A percentile compares a stretch with the other conserved stretches of the same genome.
Evolutionary conservation across 2,888 invertebrate species (phyloP).

Genomic region (Lepidonotus clava): DNA sequence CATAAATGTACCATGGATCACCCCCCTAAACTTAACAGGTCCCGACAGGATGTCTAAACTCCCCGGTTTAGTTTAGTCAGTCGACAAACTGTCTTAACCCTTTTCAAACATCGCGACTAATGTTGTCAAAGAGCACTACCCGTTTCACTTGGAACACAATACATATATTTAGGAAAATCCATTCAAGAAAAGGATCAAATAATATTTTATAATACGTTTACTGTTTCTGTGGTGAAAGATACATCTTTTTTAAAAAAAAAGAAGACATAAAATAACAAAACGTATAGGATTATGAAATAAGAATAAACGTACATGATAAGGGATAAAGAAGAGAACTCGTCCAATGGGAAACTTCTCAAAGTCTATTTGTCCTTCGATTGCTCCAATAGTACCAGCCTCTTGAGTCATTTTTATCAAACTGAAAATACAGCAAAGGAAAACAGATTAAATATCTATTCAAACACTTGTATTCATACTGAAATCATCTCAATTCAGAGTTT

Average conservation of each 20-base stretch:
- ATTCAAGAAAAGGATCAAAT: background rate
- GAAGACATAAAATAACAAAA: background rate
- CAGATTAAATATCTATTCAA: background rate
- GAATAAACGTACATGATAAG: slow-evolving; percentile 70
- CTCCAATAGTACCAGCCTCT: slow-evolving; percentile 75
- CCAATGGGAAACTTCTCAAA: slow-evolving; percentile 73
- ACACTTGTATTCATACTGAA: background rate
- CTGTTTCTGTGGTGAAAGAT: no score
- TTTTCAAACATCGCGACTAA: no score
- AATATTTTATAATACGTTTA: background rate
- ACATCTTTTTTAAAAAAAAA: background rate
- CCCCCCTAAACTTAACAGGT: no score
- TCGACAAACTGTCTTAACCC: no score
- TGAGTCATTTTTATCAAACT: slow-evolving; percentile 73
- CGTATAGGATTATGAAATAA: background rate
- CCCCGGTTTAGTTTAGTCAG: no score
- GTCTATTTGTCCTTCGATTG: slow-evolving; percentile 69
- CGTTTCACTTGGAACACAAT: background rate
- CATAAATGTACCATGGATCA: no score
- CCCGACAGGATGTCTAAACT: no score
- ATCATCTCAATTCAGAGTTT: background rate
- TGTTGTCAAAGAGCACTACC: no score
- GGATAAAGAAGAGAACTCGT: slow-evolving; percentile 73
- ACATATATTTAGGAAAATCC: background rate
- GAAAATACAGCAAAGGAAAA: background rate